phyloP scores from a whole-genome alignment of 2,113 vertebrate genomes.

The Capreolus pygargus region DNA sequence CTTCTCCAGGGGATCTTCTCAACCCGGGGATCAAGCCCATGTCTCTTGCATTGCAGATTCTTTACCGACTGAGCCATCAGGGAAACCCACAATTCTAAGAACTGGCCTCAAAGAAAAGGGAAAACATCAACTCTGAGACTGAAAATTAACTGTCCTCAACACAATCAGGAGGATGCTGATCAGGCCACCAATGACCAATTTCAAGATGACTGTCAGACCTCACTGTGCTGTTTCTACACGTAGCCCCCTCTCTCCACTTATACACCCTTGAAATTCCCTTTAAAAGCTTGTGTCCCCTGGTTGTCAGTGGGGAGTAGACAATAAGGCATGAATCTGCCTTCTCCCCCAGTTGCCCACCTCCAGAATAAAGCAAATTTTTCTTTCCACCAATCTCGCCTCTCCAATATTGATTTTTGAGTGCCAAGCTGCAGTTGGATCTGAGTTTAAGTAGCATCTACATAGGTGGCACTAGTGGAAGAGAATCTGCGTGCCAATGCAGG shows the following conservation, averaged over 20 bases:
- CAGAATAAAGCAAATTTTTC: neutral
- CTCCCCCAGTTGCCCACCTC: neutral
- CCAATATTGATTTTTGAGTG: neutral
- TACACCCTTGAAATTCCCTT: neutral
- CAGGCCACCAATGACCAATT: neutral
- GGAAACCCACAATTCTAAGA: neutral
- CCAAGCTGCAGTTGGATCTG: rapidly evolving
- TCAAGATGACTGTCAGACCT: neutral
- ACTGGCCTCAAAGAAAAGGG: neutral
- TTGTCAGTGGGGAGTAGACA: neutral
- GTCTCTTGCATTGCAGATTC: neutral
- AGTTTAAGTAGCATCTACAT: neutral
- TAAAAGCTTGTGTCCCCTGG: neutral
- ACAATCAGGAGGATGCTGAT: neutral
- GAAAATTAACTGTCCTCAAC: neutral
- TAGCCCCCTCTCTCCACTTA: neutral
- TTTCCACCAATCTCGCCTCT: neutral
- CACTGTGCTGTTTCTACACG: neutral
- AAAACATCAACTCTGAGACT: neutral
- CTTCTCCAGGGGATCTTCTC: neutral
- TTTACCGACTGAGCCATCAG: neutral
- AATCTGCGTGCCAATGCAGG: neutral
- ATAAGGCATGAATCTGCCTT: neutral
- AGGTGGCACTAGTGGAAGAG: neutral
- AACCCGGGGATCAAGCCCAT: neutral